A percentile compares a stretch with the other conserved stretches of the same genome.
Conservation (phyloP, 35 echinoderm and acorn worm species). For the Heliocidaris tuberculata region DNA sequence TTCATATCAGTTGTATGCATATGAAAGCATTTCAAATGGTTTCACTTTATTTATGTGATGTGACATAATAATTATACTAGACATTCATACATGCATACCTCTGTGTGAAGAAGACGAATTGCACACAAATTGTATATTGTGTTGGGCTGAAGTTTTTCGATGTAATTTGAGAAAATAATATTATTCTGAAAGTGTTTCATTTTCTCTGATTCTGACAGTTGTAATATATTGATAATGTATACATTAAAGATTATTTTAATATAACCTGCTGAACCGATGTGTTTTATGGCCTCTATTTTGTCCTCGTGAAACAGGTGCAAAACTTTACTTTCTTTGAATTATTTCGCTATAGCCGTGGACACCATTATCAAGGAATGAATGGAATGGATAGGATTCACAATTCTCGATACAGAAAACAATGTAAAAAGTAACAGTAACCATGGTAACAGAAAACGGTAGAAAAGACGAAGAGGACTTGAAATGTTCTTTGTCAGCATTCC, state of each 20-base stretch:
- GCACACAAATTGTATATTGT: not conserved
- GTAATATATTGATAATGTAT: constrained; percentile 45
- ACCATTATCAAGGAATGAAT: too few relatives aligned
- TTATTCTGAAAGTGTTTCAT: not conserved
- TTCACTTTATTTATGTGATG: not conserved
- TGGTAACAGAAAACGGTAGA: too few relatives aligned
- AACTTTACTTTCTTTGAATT: too few relatives aligned
- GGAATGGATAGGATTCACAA: too few relatives aligned
- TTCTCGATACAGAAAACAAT: too few relatives aligned
- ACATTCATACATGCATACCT: not conserved
- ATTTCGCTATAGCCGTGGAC: too few relatives aligned
- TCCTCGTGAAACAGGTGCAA: not conserved
- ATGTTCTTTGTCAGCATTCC: too few relatives aligned
- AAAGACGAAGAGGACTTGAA: too few relatives aligned
- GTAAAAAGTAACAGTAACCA: too few relatives aligned
- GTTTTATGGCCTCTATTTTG: not conserved
- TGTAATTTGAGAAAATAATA: not conserved
- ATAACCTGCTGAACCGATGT: constrained; percentile 16
- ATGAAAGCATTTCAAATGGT: not conserved
- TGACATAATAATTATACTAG: not conserved
- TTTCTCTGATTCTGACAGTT: constrained; percentile 29
- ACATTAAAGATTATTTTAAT: constrained; percentile 47
- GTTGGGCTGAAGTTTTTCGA: not conserved
- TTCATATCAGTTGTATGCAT: not conserved
- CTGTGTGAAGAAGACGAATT: not conserved